Evolutionary conservation across 2,113 vertebrate species (phyloP).

Genomic region (Periophthalmodon schlosseri): DNA sequence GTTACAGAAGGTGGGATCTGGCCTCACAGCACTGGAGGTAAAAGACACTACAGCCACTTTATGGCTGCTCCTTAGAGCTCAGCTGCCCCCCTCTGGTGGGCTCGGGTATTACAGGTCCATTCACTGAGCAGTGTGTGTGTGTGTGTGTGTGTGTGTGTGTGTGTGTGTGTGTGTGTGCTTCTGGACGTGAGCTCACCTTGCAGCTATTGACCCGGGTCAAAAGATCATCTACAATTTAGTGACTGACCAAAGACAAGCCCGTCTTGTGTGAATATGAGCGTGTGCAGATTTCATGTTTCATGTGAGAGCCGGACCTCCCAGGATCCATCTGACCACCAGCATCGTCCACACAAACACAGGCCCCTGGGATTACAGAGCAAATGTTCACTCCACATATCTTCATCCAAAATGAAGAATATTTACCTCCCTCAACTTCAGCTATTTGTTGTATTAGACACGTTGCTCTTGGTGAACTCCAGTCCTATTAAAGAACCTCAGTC

Average conservation of each 20-base stretch:
- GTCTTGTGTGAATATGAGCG: slow-evolving; percentile 26
- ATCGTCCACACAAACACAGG: neutral
- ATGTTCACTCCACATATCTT: neutral
- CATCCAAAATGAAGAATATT: neutral
- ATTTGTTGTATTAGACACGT: too few relatives aligned
- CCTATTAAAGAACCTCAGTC: too few relatives aligned
- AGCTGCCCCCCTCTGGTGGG: slow-evolving; percentile 68
- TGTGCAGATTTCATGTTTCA: slow-evolving; percentile 44
- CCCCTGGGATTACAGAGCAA: neutral
- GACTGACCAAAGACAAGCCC: slow-evolving; percentile 7
- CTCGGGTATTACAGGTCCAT: slow-evolving; percentile 31
- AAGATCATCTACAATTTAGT: too few relatives aligned
- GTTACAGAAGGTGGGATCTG: neutral
- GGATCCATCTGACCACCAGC: slow-evolving; percentile 29
- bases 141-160: slow-evolving; percentile 7
- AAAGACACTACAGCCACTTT: neutral
- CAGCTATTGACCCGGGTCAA: too few relatives aligned
- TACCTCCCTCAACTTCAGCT: neutral
- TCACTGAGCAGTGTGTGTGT: slow-evolving; percentile 13
- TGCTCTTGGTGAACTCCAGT: too few relatives aligned
- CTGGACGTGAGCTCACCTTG: slow-evolving; percentile 5
- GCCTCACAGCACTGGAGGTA: neutral
- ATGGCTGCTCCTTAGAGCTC: slow-evolving; percentile 46
- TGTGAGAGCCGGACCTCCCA: slow-evolving; percentile 49
- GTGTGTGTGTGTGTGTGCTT: slow-evolving; percentile 4